phyloP scores from a whole-genome alignment of 2,888 invertebrate species.

The Thymelicus sylvestris region DNA sequence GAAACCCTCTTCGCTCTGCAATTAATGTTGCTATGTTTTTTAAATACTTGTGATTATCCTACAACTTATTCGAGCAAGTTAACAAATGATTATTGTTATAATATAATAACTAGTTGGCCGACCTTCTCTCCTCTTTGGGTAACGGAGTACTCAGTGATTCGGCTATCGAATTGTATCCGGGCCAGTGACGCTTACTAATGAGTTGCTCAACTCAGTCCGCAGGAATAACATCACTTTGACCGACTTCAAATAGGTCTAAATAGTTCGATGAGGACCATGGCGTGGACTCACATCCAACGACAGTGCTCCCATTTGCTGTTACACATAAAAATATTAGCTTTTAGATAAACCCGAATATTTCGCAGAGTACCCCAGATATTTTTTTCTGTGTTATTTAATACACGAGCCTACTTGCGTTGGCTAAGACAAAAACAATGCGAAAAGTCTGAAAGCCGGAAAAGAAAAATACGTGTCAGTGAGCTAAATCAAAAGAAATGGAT shows the following conservation, averaged over 20 bases:
- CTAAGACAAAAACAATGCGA: conserved; percentile 5
- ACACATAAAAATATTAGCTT: background rate
- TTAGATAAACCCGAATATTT: background rate
- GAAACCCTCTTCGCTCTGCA: too few species aligned
- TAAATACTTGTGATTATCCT: too few species aligned
- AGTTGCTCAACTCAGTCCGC: background rate
- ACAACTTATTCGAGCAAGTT: too few species aligned
- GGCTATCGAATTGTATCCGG: background rate
- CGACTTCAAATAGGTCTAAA: too few species aligned
- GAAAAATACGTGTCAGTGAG: conserved; percentile 17
- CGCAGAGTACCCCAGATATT: background rate
- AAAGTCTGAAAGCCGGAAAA: conserved; percentile 5
- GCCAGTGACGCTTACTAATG: background rate
- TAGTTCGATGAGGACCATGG: too few species aligned
- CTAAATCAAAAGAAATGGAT: conserved; percentile 20
- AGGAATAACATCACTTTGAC: too few species aligned
- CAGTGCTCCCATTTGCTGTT: too few species aligned
- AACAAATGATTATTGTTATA: too few species aligned
- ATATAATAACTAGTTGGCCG: too few species aligned
- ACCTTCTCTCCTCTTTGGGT: background rate
- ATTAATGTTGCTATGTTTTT: too few species aligned
- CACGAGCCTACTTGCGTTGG: background rate
- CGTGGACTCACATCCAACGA: too few species aligned
- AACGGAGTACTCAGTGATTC: background rate
- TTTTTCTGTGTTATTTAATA: background rate